Conservation (phyloP, 2,113 vertebrate genomes). For the Poeciliopsis turrubarensis region DNA sequence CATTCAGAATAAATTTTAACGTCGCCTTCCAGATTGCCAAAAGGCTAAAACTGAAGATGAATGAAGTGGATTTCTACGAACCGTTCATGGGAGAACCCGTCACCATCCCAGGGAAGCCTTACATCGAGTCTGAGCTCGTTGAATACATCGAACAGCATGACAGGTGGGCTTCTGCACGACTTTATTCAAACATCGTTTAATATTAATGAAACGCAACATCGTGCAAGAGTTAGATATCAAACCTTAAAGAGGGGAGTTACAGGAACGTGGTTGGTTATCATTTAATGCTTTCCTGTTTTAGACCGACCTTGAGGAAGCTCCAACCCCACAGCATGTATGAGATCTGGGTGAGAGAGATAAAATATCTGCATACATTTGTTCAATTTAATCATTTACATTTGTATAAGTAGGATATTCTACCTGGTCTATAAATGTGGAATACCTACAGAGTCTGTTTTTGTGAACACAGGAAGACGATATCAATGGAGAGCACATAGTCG, state of each 20-base stretch:
- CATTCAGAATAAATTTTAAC: not conserved
- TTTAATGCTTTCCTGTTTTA: constrained; percentile 54
- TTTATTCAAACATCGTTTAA: not conserved
- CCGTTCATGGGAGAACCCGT: constrained; percentile 88
- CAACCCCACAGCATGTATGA: constrained; percentile 92
- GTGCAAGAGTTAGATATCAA: not conserved
- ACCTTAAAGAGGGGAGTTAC: not conserved
- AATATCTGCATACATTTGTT: not conserved
- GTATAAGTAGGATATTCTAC: not conserved
- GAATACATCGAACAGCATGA: constrained; percentile 86
- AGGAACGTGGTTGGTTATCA: not conserved
- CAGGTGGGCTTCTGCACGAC: constrained; percentile 71
- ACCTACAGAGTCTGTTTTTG: not conserved
- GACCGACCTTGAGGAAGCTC: constrained; percentile 90
- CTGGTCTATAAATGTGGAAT: not conserved
- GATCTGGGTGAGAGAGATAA: constrained; percentile 86
- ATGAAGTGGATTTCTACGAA: constrained; percentile 91
- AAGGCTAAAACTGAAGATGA: constrained; percentile 88
- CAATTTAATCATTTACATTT: not conserved
- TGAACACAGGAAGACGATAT: constrained; percentile 87
- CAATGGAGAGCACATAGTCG: constrained; percentile 92
- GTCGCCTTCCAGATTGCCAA: constrained; percentile 84
- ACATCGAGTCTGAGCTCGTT: constrained; percentile 86
- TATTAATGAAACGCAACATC: not conserved
- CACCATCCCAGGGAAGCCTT: constrained; percentile 88